Evolutionary conservation across 2,888 invertebrate species (phyloP).

Genomic region (Tridacna crocea): DNA sequence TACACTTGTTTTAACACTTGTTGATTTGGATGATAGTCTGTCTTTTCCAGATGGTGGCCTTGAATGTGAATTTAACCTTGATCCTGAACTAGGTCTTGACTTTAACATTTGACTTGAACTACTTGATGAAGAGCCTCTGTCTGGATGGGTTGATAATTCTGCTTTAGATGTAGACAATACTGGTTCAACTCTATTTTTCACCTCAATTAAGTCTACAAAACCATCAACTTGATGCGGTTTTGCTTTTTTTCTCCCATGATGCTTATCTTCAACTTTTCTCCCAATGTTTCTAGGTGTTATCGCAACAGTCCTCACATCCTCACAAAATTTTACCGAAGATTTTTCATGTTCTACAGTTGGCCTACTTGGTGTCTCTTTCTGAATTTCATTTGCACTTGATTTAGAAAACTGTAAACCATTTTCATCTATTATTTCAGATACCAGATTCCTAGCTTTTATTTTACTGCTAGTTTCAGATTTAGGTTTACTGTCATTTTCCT

Average conservation of each 20-base stretch:
- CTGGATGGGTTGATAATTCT: conserved; percentile 27
- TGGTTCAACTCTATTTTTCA: conserved; percentile 58
- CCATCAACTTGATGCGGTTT: conserved; percentile 25
- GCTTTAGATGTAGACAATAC: conserved; percentile 46
- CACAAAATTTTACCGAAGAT: conserved; percentile 65
- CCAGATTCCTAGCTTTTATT: conserved; percentile 40
- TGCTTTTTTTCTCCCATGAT: conserved; percentile 46
- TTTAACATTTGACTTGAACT: not conserved
- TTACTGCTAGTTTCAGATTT: conserved; percentile 15
- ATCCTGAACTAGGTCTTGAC: conserved; percentile 6
- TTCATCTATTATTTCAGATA: conserved; percentile 53
- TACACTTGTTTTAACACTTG: conserved; percentile 3
- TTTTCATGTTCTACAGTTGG: conserved; percentile 47
- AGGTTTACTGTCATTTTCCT: not conserved
- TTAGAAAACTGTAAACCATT: conserved; percentile 44
- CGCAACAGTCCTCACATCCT: conserved; percentile 70
- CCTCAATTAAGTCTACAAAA: conserved; percentile 62
- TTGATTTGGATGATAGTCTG: not conserved
- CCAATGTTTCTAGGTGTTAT: conserved; percentile 74
- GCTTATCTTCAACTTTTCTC: conserved; percentile 63
- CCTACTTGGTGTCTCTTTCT: not conserved
- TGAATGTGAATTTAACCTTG: not conserved
- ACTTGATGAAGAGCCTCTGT: conserved; percentile 24
- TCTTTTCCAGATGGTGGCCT: conserved; percentile 55
- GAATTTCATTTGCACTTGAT: not conserved